These are phyloP conservation scores for Melanostoma mellinum DNA, from an alignment of 2,888 invertebrate species.

Conservation along the genomic window DNA sequence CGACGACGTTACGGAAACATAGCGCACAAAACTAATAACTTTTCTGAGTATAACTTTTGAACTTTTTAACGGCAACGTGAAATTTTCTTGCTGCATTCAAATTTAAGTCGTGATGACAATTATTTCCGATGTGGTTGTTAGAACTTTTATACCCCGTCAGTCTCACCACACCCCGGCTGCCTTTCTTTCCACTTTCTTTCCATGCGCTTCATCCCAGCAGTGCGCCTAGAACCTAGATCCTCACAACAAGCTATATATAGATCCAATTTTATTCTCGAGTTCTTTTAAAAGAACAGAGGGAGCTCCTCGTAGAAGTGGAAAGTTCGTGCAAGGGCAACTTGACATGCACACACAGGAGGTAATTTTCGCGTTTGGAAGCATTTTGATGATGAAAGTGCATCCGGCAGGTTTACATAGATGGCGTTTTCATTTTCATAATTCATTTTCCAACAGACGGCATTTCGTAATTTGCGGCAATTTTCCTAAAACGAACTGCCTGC, in stretches of 20 bases:
- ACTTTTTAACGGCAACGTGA: conserved; percentile 68
- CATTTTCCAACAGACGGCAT: conserved; percentile 66
- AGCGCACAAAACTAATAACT: conserved; percentile 69
- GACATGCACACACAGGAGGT: conserved; percentile 73
- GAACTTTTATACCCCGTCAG: conserved; percentile 43
- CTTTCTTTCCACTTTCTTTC: not conserved
- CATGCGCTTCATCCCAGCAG: not conserved
- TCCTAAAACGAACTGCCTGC: conserved; percentile 61
- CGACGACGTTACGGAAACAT: conserved; percentile 65
- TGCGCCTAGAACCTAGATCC: conserved; percentile 6
- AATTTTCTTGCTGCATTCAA: conserved; percentile 71
- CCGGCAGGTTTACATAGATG: conserved; percentile 68
- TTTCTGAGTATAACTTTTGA: conserved; percentile 66
- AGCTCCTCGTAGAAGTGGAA: conserved; percentile 22
- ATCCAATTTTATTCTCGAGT: conserved; percentile 59
- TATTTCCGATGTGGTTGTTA: conserved; percentile 72
- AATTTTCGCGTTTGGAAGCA: conserved; percentile 71
- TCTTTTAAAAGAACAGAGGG: conserved; percentile 37
- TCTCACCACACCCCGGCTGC: not conserved
- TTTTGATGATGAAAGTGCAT: conserved; percentile 73
- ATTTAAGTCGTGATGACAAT: conserved; percentile 73
- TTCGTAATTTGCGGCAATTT: conserved; percentile 70
- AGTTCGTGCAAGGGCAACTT: conserved; percentile 71
- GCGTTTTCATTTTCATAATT: conserved; percentile 70
- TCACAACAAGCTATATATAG: conserved; percentile 21